Percentiles rank a stretch among this genome's conserved stretches.
These are phyloP conservation scores for Mimas tiliae DNA, from an alignment of 2,888 invertebrate species.

Conservation along the genomic window DNA sequence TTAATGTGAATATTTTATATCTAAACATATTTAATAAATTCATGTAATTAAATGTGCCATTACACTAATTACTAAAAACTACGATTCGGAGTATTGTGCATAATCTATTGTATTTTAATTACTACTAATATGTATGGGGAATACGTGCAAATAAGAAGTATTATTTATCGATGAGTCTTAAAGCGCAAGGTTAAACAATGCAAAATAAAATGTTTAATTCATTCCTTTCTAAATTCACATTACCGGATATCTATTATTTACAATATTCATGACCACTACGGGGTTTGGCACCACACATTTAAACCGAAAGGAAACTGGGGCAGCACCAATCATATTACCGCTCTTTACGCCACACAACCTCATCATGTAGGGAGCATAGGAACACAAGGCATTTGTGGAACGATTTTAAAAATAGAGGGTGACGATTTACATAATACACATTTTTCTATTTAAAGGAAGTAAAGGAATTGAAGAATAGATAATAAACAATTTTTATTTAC, in stretches of 20 bases:
- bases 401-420: not conserved
- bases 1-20: slow-evolving; percentile 36
- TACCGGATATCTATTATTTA: slow-evolving; percentile 58
- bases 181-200: slow-evolving; percentile 62
- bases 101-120: slow-evolving; percentile 48
- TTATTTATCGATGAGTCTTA: slow-evolving; percentile 46
- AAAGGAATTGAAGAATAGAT: too few species aligned
- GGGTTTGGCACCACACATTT: slow-evolving; percentile 62
- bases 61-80: slow-evolving; percentile 19
- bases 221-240: slow-evolving; percentile 64
- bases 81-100: slow-evolving; percentile 37
- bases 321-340: slow-evolving; percentile 83
- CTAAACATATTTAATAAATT: slow-evolving; percentile 20
- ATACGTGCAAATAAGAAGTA: slow-evolving; percentile 45
- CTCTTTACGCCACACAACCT: slow-evolving; percentile 71
- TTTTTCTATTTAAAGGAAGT: not conserved
- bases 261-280: slow-evolving; percentile 60
- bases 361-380: slow-evolving; percentile 54
- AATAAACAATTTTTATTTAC: not conserved
- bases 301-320: slow-evolving; percentile 74
- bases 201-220: slow-evolving; percentile 63
- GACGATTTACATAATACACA: not conserved
- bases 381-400: not conserved
- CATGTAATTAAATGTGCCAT: slow-evolving; percentile 46
- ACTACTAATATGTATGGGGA: slow-evolving; percentile 31